A percentile compares a stretch with the other conserved stretches of the same genome.
Conservation (phyloP, 2,888 invertebrate genomes). For the Lasioglossum lativentre region DNA sequence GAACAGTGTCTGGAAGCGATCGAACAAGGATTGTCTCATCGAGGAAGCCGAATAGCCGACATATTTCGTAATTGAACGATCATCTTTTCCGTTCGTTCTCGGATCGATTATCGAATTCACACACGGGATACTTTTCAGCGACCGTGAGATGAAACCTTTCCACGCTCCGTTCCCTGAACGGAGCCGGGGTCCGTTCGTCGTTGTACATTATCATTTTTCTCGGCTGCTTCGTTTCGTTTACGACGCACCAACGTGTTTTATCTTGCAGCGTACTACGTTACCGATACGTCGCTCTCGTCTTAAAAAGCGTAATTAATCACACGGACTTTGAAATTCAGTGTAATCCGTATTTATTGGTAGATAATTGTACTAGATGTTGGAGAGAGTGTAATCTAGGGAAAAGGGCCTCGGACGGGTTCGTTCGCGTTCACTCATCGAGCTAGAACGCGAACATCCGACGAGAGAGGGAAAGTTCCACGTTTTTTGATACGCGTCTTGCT, state of each 20-base stretch:
- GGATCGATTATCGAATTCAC: background rate
- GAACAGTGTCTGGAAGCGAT: constrained; percentile 29
- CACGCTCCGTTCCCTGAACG: background rate
- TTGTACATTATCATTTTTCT: background rate
- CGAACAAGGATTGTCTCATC: constrained; percentile 31
- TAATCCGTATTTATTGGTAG: constrained; percentile 35
- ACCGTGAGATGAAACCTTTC: background rate
- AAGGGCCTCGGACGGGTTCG: constrained; percentile 11
- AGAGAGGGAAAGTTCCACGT: constrained; percentile 32
- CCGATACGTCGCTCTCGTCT: background rate
- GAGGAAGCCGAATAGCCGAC: constrained; percentile 1
- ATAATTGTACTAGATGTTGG: constrained; percentile 31
- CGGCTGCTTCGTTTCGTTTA: background rate
- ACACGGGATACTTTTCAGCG: background rate
- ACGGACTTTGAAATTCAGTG: constrained; percentile 3
- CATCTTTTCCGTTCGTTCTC: constrained; percentile 26
- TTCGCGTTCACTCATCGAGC: constrained; percentile 20
- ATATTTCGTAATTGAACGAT: constrained; percentile 22
- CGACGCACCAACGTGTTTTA: background rate
- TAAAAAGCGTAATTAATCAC: constrained; percentile 4
- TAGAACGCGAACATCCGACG: constrained; percentile 19
- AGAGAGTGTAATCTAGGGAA: constrained; percentile 31
- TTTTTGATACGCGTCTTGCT: constrained; percentile 51
- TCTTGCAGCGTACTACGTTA: background rate
- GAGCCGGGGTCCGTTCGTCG: background rate